Evolutionary conservation across 2,888 invertebrate genomes (phyloP).

Genomic region (Mimumesa dahlbomi): DNA sequence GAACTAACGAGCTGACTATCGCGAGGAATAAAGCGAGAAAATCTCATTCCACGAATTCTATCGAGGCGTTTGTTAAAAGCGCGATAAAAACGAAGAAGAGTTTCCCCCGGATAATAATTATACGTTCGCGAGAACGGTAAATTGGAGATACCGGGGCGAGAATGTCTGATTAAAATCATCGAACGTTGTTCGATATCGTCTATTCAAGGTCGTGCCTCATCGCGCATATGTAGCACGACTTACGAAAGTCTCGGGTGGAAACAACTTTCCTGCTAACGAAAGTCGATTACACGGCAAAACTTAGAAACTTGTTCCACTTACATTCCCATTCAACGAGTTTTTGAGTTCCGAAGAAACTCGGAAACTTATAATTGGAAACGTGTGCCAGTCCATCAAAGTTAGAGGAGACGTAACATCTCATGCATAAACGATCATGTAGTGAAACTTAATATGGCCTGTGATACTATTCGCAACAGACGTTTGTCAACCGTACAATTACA

Average conservation of each 20-base stretch:
- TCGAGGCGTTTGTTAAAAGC: too few species aligned
- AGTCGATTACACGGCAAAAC: constrained; percentile 33
- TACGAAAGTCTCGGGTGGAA: neutral
- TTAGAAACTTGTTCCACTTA: constrained; percentile 36
- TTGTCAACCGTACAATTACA: constrained; percentile 41
- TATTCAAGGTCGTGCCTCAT: neutral
- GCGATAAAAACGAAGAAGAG: too few species aligned
- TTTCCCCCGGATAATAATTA: too few species aligned
- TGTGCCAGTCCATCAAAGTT: constrained; percentile 34
- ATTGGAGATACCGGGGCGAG: neutral
- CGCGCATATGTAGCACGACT: neutral
- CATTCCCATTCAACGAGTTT: constrained; percentile 9
- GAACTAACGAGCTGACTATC: too few species aligned
- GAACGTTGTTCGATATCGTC: neutral
- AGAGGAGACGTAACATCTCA: constrained; percentile 34
- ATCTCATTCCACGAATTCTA: constrained; percentile 25
- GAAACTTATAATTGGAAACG: constrained; percentile 29
- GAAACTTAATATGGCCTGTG: constrained; percentile 26
- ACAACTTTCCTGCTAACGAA: constrained; percentile 13
- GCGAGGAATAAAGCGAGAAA: neutral
- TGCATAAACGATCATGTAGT: constrained; percentile 41
- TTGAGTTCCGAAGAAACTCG: constrained; percentile 1
- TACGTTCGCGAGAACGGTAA: too few species aligned
- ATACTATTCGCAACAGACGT: constrained; percentile 27
- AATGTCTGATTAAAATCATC: neutral